Conservation (phyloP, 1,140 invertebrate species). For the Papilio xuthus region DNA sequence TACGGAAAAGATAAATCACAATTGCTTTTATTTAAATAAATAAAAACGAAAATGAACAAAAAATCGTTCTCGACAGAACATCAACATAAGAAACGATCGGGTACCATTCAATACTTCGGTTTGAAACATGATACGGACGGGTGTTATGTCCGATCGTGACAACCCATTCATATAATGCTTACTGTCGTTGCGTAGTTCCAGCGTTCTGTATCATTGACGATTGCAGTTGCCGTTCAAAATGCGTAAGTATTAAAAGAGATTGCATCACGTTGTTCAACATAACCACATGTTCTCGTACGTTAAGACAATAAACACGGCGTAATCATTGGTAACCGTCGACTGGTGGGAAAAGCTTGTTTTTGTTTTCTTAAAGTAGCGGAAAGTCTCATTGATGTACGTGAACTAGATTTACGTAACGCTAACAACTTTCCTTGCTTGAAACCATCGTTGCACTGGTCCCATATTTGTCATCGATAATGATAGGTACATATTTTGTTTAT, state of each 20-base stretch:
- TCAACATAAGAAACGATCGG: too few species aligned
- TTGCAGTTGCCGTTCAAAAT: neutral
- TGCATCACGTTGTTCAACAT: slow-evolving; percentile 52
- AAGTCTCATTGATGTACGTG: slow-evolving; percentile 48
- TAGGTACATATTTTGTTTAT: neutral
- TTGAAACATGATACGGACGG: neutral
- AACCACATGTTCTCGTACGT: slow-evolving; percentile 50
- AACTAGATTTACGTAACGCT: slow-evolving; percentile 69
- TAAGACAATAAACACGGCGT: slow-evolving; percentile 60
- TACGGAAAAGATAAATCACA: neutral
- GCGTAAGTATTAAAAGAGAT: slow-evolving; percentile 31
- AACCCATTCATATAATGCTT: neutral
- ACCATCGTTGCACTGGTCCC: slow-evolving; percentile 2
- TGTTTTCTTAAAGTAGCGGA: slow-evolving; percentile 55
- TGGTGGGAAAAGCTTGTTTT: slow-evolving; percentile 65
- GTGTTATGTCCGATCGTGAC: neutral
- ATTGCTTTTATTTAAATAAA: neutral
- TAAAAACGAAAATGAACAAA: neutral
- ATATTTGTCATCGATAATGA: neutral
- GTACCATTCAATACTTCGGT: neutral
- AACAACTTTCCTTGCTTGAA: slow-evolving; percentile 56
- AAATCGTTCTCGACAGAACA: too few species aligned
- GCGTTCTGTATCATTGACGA: slow-evolving; percentile 7
- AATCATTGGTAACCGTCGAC: slow-evolving; percentile 57
- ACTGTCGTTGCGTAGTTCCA: neutral